Evolutionary conservation across 2,888 invertebrate genomes (phyloP), one percentile per base, ranked within the genome.

Genomic region (Philhelius pedissequus): DNA sequence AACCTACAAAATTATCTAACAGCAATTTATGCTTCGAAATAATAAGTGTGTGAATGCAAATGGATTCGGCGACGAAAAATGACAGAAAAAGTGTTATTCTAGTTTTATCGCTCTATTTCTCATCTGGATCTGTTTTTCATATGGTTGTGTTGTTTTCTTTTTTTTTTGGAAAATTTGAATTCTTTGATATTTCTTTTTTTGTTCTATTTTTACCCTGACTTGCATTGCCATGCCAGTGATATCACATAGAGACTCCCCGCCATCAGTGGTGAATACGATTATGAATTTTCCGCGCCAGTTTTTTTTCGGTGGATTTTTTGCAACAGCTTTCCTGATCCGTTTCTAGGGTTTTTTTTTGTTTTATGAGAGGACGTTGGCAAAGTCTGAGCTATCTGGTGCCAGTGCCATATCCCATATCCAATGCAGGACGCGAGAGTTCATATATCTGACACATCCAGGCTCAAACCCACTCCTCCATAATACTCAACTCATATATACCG

Each of bases 391-490:
- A 70, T 77, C 62, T 64, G 64, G 22, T 69, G 43, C 56, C 50
- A 58, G 32, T 50, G 50, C 52, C 64, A 64, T 45, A 60, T 64
- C 11, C 43, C 43, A 54, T 15, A 40, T 64, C 62, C 62, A 50
- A 48, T 74, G 79, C 70, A 69, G 79, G 83, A 79, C 22, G 64
- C 58, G 54, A 38, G 52, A 79, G 79, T 79, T 79, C 79, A 84
- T 79, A 79, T 84, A 84, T 76, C 79, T 84, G 79, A 79, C 84
- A 84, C 45, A 75, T 66, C 70, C 83, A 84, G 79, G 60, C 79
- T 73, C 58, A 71, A 62, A 66, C 18, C 75, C 13, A 43, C 60
- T 20, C 15, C 15, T n/a, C n/a, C n/a, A n/a, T n/a, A n/a, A n/a
- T n/a, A n/a, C 18, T 54, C 56, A 20, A 32, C 56, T n/a, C n/a